Evolutionary conservation across 2,113 vertebrate species (phyloP), one percentile per base, ranked within the genome.

Genomic region (Synodontis membranacea): DNA sequence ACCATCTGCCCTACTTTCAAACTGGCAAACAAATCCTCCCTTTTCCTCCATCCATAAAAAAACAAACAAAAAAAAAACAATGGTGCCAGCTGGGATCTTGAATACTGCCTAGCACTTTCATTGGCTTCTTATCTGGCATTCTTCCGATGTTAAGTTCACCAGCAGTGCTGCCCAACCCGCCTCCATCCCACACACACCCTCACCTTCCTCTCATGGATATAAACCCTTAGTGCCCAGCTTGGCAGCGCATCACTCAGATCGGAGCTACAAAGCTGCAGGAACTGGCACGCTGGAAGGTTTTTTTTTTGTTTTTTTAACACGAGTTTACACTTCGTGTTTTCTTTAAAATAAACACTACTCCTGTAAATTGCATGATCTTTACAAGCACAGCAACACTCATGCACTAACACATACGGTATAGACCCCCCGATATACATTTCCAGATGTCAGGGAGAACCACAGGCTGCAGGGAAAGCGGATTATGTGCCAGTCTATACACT

Each of bases 391-490:
- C 12, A 9, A 83, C 60, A 37, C 72, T 12, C 60, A 31, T 31
- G 31, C 70, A 46, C 39, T 31, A 37, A 31, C 78, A n/a, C 76
- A 46, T 37, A n/a, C 10, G 44, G 11, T 8, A 85, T 28, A 31
- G 86, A 31, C 21, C 31, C 44, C 17, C 0, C 12, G 37, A 11
- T 62, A n/a, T 42, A 75, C 50, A 6, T 74, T 46, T 76, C 10
- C 50, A 79, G 84, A n/a, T 39, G 70, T 37, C 70, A 48, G 66
- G 39, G 31, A 2, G 44, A 56, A 52, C 50, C 46, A 56, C 64
- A 80, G 52, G 72, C 74, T 39, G 75, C 66, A 89, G 86, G 80
- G n/a, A 92, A 91, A 92, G 82, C 87, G 90, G 92, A 94, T 93
- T 92, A 93, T 86, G 70, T 68, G 78, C 42, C 8, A 88, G 86